These are phyloP conservation scores for Pteropus rufus DNA, from an alignment of 2,797 vertebrate genomes.

Conservation along the genomic window DNA sequence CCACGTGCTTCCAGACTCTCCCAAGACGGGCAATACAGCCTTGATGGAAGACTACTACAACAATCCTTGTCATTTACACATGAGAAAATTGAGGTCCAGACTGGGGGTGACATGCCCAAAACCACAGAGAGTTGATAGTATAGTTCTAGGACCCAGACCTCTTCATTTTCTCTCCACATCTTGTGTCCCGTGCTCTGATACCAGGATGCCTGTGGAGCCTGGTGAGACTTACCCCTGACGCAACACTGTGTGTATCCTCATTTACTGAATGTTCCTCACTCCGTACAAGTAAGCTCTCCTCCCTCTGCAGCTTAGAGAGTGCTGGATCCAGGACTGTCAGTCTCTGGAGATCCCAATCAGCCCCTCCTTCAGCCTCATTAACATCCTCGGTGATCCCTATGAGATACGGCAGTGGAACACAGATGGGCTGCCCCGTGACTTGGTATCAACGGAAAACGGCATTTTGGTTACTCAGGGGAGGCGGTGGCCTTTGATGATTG, in stretches of 20 bases:
- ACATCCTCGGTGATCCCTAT: conserved; percentile 87
- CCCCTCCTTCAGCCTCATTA: conserved; percentile 88
- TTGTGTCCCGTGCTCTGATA: neutral
- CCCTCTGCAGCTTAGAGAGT: conserved; percentile 85
- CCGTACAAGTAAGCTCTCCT: neutral
- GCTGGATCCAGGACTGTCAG: conserved; percentile 88
- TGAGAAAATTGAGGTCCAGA: neutral
- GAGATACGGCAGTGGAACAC: conserved; percentile 91
- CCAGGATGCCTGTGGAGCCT: neutral
- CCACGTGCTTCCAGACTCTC: neutral
- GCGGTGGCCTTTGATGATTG: conserved; percentile 92
- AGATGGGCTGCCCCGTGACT: conserved; percentile 88
- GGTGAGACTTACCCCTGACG: neutral
- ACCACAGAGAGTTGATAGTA: neutral
- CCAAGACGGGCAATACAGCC: neutral
- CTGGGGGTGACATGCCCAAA: neutral
- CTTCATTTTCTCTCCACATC: conserved; percentile 31
- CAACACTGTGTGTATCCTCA: neutral
- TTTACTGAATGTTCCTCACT: neutral
- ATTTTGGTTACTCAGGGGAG: conserved; percentile 89
- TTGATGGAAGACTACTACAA: neutral
- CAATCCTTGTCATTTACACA: neutral
- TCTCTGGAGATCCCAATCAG: conserved; percentile 88
- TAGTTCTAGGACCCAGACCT: neutral
- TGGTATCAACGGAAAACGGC: conserved; percentile 89